Evolutionary conservation across 2,888 invertebrate species (phyloP).

Genomic region (Odontomyia ornata): DNA sequence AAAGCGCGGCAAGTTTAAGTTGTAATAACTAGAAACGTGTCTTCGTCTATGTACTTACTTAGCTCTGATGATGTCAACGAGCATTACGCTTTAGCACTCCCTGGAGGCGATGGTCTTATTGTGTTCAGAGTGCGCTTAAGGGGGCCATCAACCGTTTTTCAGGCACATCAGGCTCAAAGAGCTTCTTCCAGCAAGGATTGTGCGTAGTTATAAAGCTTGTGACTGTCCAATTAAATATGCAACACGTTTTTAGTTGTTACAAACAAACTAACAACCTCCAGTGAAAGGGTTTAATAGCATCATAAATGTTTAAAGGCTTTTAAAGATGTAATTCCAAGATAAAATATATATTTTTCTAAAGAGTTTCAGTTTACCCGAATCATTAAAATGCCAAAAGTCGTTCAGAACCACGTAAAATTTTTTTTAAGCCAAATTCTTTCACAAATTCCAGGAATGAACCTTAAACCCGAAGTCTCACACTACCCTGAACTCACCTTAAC

Average conservation of each 20-base stretch:
- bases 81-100: conserved; percentile 36
- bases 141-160: not conserved
- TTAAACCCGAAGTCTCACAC: too few species aligned
- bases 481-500: too few species aligned
- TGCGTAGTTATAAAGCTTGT: too few species aligned
- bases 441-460: too few species aligned
- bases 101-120: not conserved
- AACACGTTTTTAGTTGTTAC: not conserved
- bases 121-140: conserved; percentile 6
- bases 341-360: too few species aligned
- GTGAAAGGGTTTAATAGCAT: not conserved
- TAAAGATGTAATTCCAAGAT: too few species aligned
- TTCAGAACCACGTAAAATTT: too few species aligned
- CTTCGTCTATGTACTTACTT: not conserved
- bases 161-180: not conserved
- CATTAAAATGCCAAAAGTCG: not conserved
- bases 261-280: not conserved
- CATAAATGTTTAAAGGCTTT: too few species aligned
- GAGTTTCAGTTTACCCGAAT: too few species aligned
- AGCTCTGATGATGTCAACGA: conserved; percentile 38
- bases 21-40: conserved; percentile 36
- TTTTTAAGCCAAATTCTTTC: too few species aligned
- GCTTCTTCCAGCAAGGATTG: not conserved
- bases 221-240: too few species aligned
- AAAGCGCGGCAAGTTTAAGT: conserved; percentile 22